These are phyloP conservation scores for Stegodyphus dumicola DNA, from an alignment of 1,140 invertebrate genomes.

Conservation along the genomic window DNA sequence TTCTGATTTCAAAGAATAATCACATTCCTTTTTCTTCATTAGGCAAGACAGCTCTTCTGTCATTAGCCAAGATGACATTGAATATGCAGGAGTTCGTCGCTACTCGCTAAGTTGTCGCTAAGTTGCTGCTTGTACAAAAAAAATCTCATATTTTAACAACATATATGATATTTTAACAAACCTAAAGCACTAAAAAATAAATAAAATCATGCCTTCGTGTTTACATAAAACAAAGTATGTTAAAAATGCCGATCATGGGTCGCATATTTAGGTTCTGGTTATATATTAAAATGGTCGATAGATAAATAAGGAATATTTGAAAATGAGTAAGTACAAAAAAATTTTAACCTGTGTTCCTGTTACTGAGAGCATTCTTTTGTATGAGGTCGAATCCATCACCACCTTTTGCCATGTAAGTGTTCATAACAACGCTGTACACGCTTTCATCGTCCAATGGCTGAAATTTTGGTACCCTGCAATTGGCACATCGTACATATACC, in stretches of 20 bases:
- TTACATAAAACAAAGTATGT: not conserved
- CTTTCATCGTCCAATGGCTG: constrained; percentile 67
- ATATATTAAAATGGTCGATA: constrained; percentile 3
- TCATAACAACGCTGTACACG: constrained; percentile 74
- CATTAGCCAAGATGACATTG: too few species aligned
- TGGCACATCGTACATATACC: constrained; percentile 73
- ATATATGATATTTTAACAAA: too few species aligned
- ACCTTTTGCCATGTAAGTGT: constrained; percentile 75
- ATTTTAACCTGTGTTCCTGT: constrained; percentile 66
- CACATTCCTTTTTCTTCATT: too few species aligned
- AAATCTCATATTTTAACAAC: too few species aligned
- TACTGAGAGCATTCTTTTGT: constrained; percentile 65
- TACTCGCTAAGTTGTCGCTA: too few species aligned
- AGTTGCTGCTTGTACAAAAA: too few species aligned
- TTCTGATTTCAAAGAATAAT: too few species aligned
- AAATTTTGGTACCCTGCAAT: constrained; percentile 76
- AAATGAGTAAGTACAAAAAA: constrained; percentile 25
- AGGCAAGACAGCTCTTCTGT: too few species aligned
- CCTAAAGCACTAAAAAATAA: too few species aligned
- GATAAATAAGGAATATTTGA: constrained; percentile 64
- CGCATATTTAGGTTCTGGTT: not conserved
- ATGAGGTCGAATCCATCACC: constrained; percentile 75
- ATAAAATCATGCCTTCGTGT: not conserved
- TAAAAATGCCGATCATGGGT: not conserved
- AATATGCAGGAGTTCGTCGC: too few species aligned